A percentile compares a stretch with the other conserved stretches of the same genome.
Conservation (phyloP, 2,888 invertebrate species). For the Campoplex capitator region DNA sequence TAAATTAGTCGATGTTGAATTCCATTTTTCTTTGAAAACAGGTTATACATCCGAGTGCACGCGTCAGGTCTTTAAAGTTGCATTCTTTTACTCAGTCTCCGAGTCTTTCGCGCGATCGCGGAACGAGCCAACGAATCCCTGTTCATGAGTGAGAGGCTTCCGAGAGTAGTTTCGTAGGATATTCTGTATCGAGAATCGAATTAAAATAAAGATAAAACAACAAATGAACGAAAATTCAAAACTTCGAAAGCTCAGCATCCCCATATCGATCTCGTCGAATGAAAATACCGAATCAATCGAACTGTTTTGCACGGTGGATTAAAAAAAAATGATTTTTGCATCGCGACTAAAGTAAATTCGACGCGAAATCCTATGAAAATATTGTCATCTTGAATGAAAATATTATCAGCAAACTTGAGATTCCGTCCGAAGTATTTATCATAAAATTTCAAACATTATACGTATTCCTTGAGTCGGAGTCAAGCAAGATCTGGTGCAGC, state of each 20-base stretch:
- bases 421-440: neutral
- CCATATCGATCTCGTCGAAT: neutral
- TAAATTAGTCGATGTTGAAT: neutral
- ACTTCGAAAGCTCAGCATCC: neutral
- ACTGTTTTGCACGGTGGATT: neutral
- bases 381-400: neutral
- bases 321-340: neutral
- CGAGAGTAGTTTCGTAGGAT: neutral
- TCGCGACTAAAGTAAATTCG: neutral
- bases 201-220: neutral
- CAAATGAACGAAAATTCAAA: neutral
- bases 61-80: slow-evolving; percentile 9
- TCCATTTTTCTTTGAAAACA: slow-evolving; percentile 3
- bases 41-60: neutral
- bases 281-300: neutral
- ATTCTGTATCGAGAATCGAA: neutral
- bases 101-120: neutral
- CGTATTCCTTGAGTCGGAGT: slow-evolving; percentile 12
- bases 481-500: slow-evolving; percentile 1
- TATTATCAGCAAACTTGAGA: neutral
- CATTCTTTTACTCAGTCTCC: neutral
- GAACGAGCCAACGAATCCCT: neutral
- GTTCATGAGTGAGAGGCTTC: neutral
- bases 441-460: slow-evolving; percentile 2
- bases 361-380: too few species aligned